These are phyloP conservation scores for Dione juno DNA, from an alignment of 2,888 invertebrate species.

Conservation along the genomic window DNA sequence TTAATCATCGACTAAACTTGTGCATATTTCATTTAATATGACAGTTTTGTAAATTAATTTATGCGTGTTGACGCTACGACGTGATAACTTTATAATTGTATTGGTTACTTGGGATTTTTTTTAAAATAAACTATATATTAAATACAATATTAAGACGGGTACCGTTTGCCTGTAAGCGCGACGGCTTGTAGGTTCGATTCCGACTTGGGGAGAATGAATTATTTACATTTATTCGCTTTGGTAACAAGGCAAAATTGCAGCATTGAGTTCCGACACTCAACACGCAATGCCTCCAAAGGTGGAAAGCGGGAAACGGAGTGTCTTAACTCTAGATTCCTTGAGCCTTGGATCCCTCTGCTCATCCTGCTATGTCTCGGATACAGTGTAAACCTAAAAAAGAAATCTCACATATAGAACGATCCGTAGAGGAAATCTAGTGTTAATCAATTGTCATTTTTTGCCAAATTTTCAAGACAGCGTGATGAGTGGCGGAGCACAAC, in stretches of 20 bases:
- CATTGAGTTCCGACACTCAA: background rate
- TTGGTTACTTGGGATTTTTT: background rate
- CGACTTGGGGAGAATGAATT: background rate
- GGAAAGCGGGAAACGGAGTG: background rate
- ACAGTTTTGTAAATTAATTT: slow-evolving; percentile 18
- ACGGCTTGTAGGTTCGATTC: background rate
- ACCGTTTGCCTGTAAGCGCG: background rate
- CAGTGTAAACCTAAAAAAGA: background rate
- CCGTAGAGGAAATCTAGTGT: background rate
- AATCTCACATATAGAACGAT: background rate
- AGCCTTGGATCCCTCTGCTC: background rate
- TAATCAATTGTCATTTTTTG: background rate
- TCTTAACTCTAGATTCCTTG: too few relatives aligned
- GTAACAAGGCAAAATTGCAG: background rate
- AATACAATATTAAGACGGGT: background rate
- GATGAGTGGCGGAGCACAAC: too few relatives aligned
- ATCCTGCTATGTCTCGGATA: background rate
- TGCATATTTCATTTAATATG: slow-evolving; percentile 24
- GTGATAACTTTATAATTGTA: background rate
- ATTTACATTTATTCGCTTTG: background rate
- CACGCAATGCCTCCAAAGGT: background rate
- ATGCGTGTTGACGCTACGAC: background rate
- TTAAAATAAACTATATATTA: background rate
- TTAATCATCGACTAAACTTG: slow-evolving; percentile 7
- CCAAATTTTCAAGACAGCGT: too few relatives aligned